These are phyloP conservation scores for Morpho deidamia DNA, from an alignment of 2,888 invertebrate species.

Conservation along the genomic window DNA sequence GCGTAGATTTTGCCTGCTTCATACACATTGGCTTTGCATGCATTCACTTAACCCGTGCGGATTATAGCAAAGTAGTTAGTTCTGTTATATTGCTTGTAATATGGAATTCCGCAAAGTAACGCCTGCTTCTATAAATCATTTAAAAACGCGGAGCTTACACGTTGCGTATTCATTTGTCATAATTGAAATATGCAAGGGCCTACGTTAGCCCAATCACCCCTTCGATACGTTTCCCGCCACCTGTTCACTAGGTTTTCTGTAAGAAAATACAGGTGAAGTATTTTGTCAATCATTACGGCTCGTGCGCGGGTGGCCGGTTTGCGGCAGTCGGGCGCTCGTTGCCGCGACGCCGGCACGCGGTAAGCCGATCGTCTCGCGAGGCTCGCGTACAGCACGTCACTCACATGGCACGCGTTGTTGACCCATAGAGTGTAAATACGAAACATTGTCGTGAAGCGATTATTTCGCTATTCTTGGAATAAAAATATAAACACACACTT, in stretches of 20 bases:
- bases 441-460: constrained; percentile 10
- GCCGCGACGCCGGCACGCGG: constrained; percentile 39
- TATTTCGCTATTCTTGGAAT: neutral
- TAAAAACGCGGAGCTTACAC: no score
- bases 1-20: no score
- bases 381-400: constrained; percentile 12
- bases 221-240: constrained; percentile 25
- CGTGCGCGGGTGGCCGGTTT: constrained; percentile 30
- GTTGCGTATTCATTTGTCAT: no score
- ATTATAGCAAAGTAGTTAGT: no score
- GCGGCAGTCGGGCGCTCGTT: constrained; percentile 32
- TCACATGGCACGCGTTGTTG: constrained; percentile 24
- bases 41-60: no score
- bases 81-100: no score
- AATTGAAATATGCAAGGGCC: neutral
- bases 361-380: constrained; percentile 34
- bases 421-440: constrained; percentile 9
- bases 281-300: constrained; percentile 66
- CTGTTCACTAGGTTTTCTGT: constrained; percentile 37
- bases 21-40: no score
- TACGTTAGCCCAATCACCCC: constrained; percentile 8
- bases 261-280: constrained; percentile 66
- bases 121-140: no score
- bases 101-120: no score
- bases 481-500: neutral